These are phyloP conservation scores for Charadrius vociferus DNA, from an alignment of 2,113 vertebrate genomes.

Conservation along the genomic window DNA sequence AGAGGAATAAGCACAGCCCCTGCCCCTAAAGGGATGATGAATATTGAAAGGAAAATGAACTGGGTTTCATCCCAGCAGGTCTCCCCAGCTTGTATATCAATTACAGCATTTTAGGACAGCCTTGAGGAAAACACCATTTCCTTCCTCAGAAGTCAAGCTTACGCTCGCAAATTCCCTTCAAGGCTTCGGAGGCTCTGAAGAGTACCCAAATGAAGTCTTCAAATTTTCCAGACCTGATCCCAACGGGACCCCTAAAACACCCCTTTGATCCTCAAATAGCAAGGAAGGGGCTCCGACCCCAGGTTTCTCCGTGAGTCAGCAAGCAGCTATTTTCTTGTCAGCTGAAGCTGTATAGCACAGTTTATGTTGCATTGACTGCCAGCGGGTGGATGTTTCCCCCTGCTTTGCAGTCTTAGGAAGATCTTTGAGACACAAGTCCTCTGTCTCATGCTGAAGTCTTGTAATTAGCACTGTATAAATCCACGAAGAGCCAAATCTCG, in stretches of 20 bases:
- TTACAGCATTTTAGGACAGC: neutral
- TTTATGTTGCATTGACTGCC: neutral
- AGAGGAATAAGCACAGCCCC: neutral
- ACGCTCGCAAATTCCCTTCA: neutral
- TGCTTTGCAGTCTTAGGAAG: slow-evolving; percentile 16
- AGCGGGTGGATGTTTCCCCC: neutral
- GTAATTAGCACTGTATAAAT: slow-evolving; percentile 59
- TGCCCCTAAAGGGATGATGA: neutral
- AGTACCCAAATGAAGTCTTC: neutral
- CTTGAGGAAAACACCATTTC: rapidly evolving
- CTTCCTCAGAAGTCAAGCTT: neutral
- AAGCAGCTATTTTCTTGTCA: neutral
- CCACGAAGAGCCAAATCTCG: slow-evolving; percentile 30
- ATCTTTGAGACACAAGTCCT: slow-evolving; percentile 59
- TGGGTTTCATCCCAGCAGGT: neutral
- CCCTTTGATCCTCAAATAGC: neutral
- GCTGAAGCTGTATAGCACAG: neutral
- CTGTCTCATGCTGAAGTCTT: slow-evolving; percentile 52
- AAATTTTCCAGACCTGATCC: neutral
- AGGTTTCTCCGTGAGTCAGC: neutral
- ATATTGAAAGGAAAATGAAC: neutral
- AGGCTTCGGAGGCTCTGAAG: neutral
- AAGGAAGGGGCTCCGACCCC: neutral
- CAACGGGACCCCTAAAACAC: neutral
- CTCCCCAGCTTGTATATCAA: neutral